Base-by-base conservation (phyloP, 37 sponge, comb jelly and placozoan species). In the Agelas oroides region DNA sequence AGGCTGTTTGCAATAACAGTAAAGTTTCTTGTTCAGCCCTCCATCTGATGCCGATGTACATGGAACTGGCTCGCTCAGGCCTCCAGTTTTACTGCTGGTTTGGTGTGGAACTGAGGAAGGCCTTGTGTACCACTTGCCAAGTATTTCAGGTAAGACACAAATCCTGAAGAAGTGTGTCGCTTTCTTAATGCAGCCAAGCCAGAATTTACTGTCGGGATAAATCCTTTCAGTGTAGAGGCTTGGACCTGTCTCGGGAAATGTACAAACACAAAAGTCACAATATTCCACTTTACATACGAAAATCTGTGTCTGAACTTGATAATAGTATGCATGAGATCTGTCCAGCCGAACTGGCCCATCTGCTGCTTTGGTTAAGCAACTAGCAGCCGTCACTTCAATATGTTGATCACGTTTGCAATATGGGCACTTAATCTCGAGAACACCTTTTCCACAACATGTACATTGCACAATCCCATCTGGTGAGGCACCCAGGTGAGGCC, bases 181-280 rank as follows among this genome's bases (percentile, higher is more conserved):
- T 33, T 79, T 79, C 25, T 0, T 21, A 0, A 87, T 1, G 34
- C 24, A n/a, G 62, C 1, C 59, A 53, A 16, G 37, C 73, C 73
- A 75, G 20, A 90, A 74, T n/a, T 67, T 27, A 34, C 12, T 15
- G 56, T 90, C 75, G 30, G 73, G 73, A 14, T 38, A 17, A 27
- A 90, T 79, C 11, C 84, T 57, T 30, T 83, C 74, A 78, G 83
- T 78, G 57, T 76, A 68, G 14, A 90, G 16, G 73, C 36, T 21
- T n/a, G 66, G 53, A 15, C 39, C 70, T 6, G 13, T 35, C 52
- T 38, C 54, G 78, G 67, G 27, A 66, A 85, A 85, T 2, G 86
- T 78, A 25, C 75, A 85, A 11, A 91, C 81, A 53, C 69, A 63
- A 39, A 91, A 91, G 46, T 91, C 91, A 37, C 87, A 86, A 62